Base-by-base conservation (phyloP, 2,113 vertebrate genomes). In the Microcebus lehilahytsara region DNA sequence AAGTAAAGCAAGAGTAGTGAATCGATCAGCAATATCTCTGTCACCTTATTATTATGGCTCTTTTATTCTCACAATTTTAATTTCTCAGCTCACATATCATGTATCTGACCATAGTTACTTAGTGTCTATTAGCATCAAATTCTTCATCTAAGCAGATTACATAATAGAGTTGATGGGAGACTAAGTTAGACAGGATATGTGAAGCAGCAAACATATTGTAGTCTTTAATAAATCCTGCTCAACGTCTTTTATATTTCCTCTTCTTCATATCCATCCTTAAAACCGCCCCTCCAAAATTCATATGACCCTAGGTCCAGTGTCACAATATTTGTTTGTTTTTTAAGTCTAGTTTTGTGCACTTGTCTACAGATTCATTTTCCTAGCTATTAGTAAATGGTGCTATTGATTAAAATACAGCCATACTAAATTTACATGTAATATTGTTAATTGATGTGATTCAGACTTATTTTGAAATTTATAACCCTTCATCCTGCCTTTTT, bases 361-460 rank as follows among this genome's bases (percentile, higher is more conserved):
- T 8, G 79, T 85, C 78, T 81, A 4, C 3, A 74, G 12, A 42
- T 86, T 74, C 3, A 62, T 89, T 91, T 91, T 95, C 49, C 12
- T 93, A 62, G 49, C n/a, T 58, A 53, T 49, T 71, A 34, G 20
- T 77, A 9, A 92, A 9, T 69, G 22, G 1, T 6, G 20, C 17
- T 80, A 42, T 6, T 89, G 16, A 27, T 67, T 93, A 58, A 87
- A 32, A 51, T 40, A 53, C 2, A 85, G 7, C 16, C 32, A 51
- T 42, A 19, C 25, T 87, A 40, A 51, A 49, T 53, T 49, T 91
- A 58, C 3, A 79, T 64, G 92, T 42, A 85, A 96, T 69, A 81
- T 95, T 93, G 19, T 69, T 77, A 64, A 71, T 14, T 85, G 40
- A 23, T 86, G 25, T 25, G 32, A 75, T 69, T 80, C 19, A 91